These are phyloP conservation scores for Nephrotoma guestfalica DNA, from an alignment of 2,888 invertebrate species.

Conservation along the genomic window DNA sequence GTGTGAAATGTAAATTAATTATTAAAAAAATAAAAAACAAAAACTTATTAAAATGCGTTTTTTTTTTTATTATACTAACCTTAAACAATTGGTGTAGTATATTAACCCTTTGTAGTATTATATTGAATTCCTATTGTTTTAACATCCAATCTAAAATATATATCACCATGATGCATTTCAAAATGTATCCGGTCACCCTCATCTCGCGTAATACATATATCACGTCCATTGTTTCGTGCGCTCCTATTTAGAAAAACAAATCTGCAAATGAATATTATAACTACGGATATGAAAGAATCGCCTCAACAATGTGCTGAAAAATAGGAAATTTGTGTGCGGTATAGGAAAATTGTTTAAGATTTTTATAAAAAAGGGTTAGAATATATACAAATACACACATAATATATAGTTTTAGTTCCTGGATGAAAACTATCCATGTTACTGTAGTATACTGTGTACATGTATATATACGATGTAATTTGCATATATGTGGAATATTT, in stretches of 20 bases:
- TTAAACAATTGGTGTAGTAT: no score
- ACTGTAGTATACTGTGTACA: background rate
- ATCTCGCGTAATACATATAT: background rate
- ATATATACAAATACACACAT: background rate
- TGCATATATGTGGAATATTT: background rate
- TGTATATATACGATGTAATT: background rate
- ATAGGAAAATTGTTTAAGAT: background rate
- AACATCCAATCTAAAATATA: no score
- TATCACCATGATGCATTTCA: background rate
- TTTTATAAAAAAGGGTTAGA: background rate
- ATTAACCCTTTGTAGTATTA: no score
- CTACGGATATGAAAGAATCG: background rate
- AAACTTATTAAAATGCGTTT: no score
- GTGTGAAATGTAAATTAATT: no score
- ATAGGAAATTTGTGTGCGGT: background rate
- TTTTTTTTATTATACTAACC: no score
- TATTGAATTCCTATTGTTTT: no score
- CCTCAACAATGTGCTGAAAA: background rate
- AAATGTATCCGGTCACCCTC: background rate
- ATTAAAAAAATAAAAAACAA: no score
- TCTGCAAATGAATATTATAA: background rate
- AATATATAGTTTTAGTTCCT: background rate
- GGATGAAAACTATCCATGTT: background rate
- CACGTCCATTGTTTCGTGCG: background rate
- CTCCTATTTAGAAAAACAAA: background rate